A percentile compares a stretch with the other conserved stretches of the same genome.
Conservation (phyloP, 2,113 vertebrate species). For the Tachysurus vachellii region DNA sequence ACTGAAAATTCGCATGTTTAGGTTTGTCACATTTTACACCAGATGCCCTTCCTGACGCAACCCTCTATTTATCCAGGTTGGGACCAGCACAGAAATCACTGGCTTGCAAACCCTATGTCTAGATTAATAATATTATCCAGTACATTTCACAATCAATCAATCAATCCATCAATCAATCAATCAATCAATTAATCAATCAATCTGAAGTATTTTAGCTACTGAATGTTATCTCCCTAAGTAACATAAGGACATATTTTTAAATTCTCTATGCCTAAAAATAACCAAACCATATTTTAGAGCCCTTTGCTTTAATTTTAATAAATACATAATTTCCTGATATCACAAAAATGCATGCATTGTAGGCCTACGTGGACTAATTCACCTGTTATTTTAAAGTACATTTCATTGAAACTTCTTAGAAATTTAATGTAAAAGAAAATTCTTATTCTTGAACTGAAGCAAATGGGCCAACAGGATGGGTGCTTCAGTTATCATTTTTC, state of each 20-base stretch:
- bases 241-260: background rate
- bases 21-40: too few relatives aligned
- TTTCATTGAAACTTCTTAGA: background rate
- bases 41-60: too few relatives aligned
- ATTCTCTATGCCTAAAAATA: background rate
- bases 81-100: too few relatives aligned
- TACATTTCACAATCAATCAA: conserved; percentile 10
- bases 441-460: too few relatives aligned
- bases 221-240: background rate
- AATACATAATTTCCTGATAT: background rate
- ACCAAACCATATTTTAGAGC: background rate
- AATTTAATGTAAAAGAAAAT: background rate
- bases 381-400: background rate
- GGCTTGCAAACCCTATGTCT: too few relatives aligned
- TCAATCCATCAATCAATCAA: too few relatives aligned
- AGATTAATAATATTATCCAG: background rate
- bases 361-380: background rate
- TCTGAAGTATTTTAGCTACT: background rate
- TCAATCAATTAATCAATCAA: too few relatives aligned
- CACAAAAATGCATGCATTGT: background rate
- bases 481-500: background rate
- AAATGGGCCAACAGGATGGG: too few relatives aligned
- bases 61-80: too few relatives aligned
- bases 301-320: background rate
- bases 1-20: too few relatives aligned